Evolutionary conservation across 2,888 invertebrate species (phyloP).

Genomic region (Magallana nippona): DNA sequence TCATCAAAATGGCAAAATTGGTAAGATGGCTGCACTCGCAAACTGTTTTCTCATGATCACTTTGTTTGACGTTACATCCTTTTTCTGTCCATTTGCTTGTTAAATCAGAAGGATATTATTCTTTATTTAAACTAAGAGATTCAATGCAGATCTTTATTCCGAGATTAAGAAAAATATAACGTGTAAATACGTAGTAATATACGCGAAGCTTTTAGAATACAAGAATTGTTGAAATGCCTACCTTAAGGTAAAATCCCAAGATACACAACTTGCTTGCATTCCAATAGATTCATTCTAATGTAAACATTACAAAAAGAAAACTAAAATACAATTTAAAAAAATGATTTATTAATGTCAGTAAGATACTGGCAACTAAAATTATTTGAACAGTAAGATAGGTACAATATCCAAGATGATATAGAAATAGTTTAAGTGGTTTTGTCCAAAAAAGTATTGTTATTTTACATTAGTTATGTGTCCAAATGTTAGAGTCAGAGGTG

Average conservation of each 20-base stretch:
- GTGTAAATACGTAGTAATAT: no score
- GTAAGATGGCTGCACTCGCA: conserved; percentile 3
- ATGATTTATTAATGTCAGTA: no score
- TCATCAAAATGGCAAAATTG: conserved; percentile 15
- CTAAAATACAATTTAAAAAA: no score
- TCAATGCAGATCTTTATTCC: no score
- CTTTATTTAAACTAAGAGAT: no score
- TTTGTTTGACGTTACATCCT: not conserved
- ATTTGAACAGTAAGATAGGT: no score
- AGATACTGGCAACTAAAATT: no score
- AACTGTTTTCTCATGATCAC: not conserved
- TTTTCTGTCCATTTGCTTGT: not conserved
- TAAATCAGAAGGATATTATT: not conserved
- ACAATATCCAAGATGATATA: no score
- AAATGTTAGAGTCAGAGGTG: not conserved
- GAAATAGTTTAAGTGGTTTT: no score
- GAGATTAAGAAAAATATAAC: no score
- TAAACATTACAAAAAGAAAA: not conserved
- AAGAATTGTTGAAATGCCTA: not conserved
- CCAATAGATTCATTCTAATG: not conserved
- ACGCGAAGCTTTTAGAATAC: no score
- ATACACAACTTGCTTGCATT: not conserved
- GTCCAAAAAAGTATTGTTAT: not conserved
- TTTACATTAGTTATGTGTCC: not conserved
- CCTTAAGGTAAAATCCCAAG: not conserved